Evolutionary conservation across 2,113 vertebrate genomes (phyloP).

Genomic region (Mirza zaza): DNA sequence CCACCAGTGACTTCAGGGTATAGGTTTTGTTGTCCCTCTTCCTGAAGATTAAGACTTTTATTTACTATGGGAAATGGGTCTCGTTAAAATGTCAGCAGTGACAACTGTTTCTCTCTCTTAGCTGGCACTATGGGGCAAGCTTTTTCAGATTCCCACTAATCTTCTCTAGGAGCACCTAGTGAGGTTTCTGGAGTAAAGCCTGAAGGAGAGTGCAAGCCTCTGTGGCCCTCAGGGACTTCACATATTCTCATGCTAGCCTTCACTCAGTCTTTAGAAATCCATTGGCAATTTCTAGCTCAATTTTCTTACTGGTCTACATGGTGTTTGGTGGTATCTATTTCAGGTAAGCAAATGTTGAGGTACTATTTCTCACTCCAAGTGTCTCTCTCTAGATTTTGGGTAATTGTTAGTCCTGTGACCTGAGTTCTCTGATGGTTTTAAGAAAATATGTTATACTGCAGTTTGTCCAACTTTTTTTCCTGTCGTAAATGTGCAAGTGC

Average conservation of each 20-base stretch:
- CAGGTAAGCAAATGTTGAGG: neutral
- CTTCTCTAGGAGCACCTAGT: neutral
- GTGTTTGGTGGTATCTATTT: neutral
- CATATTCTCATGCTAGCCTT: neutral
- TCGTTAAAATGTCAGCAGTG: neutral
- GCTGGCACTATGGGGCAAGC: neutral
- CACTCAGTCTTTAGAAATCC: neutral
- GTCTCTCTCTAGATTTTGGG: neutral
- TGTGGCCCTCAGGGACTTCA: neutral
- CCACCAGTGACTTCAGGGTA: neutral
- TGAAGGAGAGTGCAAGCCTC: neutral
- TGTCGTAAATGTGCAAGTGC: neutral
- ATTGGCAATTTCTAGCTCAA: neutral
- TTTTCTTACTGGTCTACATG: neutral
- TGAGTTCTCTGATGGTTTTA: neutral
- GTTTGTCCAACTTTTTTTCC: neutral
- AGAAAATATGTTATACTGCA: neutral
- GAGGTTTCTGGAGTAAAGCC: neutral
- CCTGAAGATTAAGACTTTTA: neutral
- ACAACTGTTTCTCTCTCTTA: neutral
- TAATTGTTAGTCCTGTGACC: neutral
- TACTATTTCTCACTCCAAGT: neutral
- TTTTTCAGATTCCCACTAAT: neutral
- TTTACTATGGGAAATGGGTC: neutral
- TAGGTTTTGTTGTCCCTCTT: neutral